Evolutionary conservation across 2,888 invertebrate species (phyloP).

Genomic region (Dusona sp.): DNA sequence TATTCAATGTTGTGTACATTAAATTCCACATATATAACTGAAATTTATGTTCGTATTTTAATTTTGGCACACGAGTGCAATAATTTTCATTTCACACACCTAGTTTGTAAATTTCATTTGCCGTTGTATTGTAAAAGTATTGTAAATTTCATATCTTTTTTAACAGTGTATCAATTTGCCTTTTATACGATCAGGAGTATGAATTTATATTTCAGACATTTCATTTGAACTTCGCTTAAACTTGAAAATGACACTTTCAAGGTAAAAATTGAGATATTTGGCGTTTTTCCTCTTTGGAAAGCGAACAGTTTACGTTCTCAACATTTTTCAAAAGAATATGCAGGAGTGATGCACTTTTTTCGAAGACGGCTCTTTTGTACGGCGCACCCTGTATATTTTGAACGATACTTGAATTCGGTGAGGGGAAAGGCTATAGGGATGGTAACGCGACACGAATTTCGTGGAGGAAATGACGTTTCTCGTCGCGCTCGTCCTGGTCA

Average conservation of each 20-base stretch:
- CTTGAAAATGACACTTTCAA: background rate
- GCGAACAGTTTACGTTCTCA: background rate
- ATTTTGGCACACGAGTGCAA: no score
- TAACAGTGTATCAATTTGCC: no score
- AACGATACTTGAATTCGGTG: conserved; percentile 32
- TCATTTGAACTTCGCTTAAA: no score
- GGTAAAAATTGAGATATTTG: background rate
- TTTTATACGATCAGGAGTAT: no score
- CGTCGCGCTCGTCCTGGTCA: conserved; percentile 57
- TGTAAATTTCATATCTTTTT: no score
- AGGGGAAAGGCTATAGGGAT: conserved; percentile 59
- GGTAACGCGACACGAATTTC: conserved; percentile 78
- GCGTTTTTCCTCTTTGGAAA: background rate
- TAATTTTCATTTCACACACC: no score
- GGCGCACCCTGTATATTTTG: conserved; percentile 11
- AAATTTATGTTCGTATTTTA: no score
- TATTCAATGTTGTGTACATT: no score
- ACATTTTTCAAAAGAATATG: background rate
- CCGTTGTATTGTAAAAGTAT: no score
- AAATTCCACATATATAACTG: no score
- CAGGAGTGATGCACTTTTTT: background rate
- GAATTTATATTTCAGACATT: no score
- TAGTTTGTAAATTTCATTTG: no score
- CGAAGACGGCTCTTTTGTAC: background rate
- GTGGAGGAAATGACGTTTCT: conserved; percentile 73